Base-by-base conservation (phyloP, 2,888 invertebrate genomes). In the Baccha elongata region DNA sequence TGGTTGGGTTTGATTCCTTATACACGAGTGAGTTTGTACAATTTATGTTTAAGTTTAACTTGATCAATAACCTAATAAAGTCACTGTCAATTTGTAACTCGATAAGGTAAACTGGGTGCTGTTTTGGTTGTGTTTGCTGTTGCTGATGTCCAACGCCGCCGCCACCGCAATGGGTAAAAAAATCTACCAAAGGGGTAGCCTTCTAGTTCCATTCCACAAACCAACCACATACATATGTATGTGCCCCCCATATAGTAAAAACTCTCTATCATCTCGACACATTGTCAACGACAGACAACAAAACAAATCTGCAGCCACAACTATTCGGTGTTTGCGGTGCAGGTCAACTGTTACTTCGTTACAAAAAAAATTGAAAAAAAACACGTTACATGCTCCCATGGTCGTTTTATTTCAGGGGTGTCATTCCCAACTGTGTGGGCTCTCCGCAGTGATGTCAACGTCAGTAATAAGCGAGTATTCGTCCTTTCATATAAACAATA, bases 21-120 rank as follows among this genome's bases (percentile, higher is more conserved):
- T 13, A 26, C 71, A 26, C 23, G 17, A 52, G 32, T 40, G 13
- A 19, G 40, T 17, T 23, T 26, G 40, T 60, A 55, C 35, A 50
- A 44, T 23, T 44, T 32, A 17, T 37, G 32, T 35, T 65, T 48
- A 35, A 11, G 19, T 46, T 40, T 64, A 32, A 46, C 55, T 48
- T 67, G 67, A 78, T 78, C 53, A 53, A 76, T 68, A 53, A 65
- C 64, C 55, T 67, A 83, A 83, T 83, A 48, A 53, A 83, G 78
- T 52, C 64, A 68, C 64, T 64, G 68, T 73, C 79, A 60, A 73
- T 64, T 83, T 73, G 83, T 83, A 73, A 73, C 44, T 32, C 37
- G 67, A 79, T 79, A 79, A 32, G 13, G 46, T 48, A n/a, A n/a
- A 26, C n/a, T 69, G 26, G n/a, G 19, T 13, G 19, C 32, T 42